Evolutionary conservation across 2,888 invertebrate genomes (phyloP), one percentile per base, ranked within the genome.

Genomic region (Cephus sareptanus): DNA sequence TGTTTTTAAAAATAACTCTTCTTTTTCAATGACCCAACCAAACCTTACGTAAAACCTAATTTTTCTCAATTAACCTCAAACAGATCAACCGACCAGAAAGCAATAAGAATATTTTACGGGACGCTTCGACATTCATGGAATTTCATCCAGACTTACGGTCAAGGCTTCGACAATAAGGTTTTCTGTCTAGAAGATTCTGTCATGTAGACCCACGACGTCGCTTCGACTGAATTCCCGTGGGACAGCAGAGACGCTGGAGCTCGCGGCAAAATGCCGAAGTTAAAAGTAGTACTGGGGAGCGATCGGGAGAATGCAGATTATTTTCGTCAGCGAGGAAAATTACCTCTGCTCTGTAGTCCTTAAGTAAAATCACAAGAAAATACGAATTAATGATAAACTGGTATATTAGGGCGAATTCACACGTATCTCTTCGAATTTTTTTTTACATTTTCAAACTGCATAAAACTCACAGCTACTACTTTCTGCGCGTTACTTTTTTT

Each of bases 251-350:
- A 40, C 40, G 40, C 40, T 9, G 15, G 9, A 56, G 2, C 1
- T 9, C 23, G 35, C 12, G 35, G 35, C 3, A 12, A 35, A 15
- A 6, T 9, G 2, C 9, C 15, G 15, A 15, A 77, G 23, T 34
- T 15, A 73, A 70, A 75, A 34, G 56, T 31, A 74, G 31, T 30
- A 73, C n/a, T 12, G 34, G 34, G 79, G 83, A 81, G 80, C 77
- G 80, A 76, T 78, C 80, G 80, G 69, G 77, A 76, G 81, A 83
- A 86, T 85, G 80, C 86, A 86, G 85, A 86, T 85, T 84, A 82
- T 79, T 82, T 85, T 82, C 81, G 83, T 82, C 83, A 86, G 83
- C 85, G 83, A 86, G 85, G 82, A 83, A 83, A 84, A 85, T 84
- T 9, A 15, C 56, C 9, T 23, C 9, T 23, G 56, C 9, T 1